Base-by-base conservation (phyloP, 2,113 vertebrate genomes). In the Bubalus kerabau region DNA sequence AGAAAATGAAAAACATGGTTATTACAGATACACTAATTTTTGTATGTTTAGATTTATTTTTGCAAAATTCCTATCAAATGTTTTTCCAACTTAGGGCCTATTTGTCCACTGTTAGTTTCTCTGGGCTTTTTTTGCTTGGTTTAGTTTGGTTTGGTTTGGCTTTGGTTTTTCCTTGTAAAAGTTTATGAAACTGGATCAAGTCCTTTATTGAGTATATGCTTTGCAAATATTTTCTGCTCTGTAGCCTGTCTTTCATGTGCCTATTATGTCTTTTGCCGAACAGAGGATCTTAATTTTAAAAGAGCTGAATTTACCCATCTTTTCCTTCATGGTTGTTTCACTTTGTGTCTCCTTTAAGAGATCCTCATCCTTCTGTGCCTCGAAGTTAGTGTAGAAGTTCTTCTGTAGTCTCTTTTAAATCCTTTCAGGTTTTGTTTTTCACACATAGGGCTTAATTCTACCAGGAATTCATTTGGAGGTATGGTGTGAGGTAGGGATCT, bases 311-410 rank as follows among this genome's bases (percentile, higher is more conserved):
- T 91, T 40, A 60, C 48, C 14, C 14, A 5, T 78, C 21, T 86
- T 95, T 28, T 90, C 54, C 50, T 86, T 90, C 46, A 6, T n/a
- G n/a, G 28, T 40, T 67, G 40, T 67, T 93, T 87, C 30, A 48
- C n/a, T 92, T 40, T 95, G 11, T 59, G 12, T 96, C 54, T 83
- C 11, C 80, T 95, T 94, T 90, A 90, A 94, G 71, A 95, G 91
- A 60, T 83, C 46, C 40, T 93, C 60, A 60, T 83, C 46, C 30
- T 95, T 71, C 81, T 82, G 12, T 64, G 12, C 36, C 43, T 64
- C 54, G n/a, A 67, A 6, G 26, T 50, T 91, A 76, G 64, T 94
- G 21, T 54, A 71, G 64, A 71, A 32, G 32, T 43, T 82, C 82
- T 46, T 7, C 57, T 43, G 1, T 80, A 8, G 67, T 54, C 71